A percentile compares a stretch with the other conserved stretches of the same genome.
phyloP scores from a whole-genome alignment of 37 sponge, comb jelly and placozoan species.

The Diacarnus erythraeanus region DNA sequence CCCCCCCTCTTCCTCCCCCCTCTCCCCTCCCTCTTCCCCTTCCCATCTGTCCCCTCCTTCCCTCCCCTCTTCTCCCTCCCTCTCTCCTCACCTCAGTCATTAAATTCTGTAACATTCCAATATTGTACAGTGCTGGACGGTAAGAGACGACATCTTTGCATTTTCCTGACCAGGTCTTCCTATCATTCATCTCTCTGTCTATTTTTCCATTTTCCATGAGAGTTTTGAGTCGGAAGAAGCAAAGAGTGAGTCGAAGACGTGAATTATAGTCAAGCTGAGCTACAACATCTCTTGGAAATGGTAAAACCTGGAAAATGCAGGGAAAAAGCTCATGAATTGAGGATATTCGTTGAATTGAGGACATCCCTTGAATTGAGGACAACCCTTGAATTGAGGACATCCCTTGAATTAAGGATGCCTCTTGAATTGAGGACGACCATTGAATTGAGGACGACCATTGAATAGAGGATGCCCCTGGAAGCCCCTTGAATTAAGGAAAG shows the following conservation, averaged over 20 bases:
- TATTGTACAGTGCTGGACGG: no score
- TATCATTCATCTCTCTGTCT: no score
- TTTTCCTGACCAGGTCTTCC: neutral
- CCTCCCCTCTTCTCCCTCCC: neutral
- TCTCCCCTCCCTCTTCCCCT: neutral
- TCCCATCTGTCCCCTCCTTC: constrained; percentile 10
- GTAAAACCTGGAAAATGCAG: constrained; percentile 14
- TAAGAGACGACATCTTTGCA: no score
- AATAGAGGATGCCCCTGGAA: neutral
- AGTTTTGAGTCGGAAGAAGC: constrained; percentile 43
- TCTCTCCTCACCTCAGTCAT: no score
- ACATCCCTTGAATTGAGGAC: no score
- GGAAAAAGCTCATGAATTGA: no score
- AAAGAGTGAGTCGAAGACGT: constrained; percentile 37
- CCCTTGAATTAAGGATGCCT: no score
- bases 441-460: no score
- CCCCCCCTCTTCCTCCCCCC: neutral
- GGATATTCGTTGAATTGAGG: no score
- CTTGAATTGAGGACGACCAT: no score
- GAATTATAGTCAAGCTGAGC: constrained; percentile 58
- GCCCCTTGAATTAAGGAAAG: neutral
- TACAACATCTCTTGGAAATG: constrained; percentile 49
- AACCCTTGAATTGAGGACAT: no score
- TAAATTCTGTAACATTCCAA: no score
- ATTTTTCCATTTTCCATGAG: neutral